phyloP scores from a whole-genome alignment of 2,797 vertebrate species.

The Coregonus suidteri region DNA sequence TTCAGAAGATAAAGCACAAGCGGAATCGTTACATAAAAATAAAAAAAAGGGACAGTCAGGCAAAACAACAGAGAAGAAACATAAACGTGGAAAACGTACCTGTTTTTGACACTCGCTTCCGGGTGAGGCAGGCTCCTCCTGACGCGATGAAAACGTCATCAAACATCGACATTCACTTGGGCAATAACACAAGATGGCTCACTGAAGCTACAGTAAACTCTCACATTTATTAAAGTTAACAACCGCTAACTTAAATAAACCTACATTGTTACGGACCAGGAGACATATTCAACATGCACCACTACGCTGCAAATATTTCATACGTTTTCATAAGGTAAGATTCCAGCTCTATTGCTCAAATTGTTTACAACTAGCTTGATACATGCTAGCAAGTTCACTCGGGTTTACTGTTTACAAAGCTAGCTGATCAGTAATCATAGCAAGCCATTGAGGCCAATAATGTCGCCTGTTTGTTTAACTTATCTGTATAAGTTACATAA shows the following conservation, averaged over 20 bases:
- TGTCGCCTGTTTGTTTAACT: not conserved
- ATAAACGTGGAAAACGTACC: not conserved
- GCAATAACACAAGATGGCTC: constrained; percentile 54
- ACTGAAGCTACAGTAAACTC: constrained; percentile 51
- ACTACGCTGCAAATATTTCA: constrained; percentile 32
- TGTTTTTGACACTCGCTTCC: constrained; percentile 23
- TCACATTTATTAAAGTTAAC: constrained; percentile 43
- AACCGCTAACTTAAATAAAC: constrained; percentile 16
- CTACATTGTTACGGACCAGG: constrained; percentile 9
- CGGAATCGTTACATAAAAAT: not conserved
- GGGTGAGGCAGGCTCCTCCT: not conserved
- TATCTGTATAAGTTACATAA: not conserved
- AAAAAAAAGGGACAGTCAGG: not conserved
- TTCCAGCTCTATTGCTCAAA: not conserved
- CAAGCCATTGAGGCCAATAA: not conserved
- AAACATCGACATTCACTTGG: not conserved
- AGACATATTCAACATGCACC: constrained; percentile 22
- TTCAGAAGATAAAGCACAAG: not conserved
- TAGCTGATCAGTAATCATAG: no score
- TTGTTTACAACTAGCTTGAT: not conserved
- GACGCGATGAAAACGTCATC: not conserved
- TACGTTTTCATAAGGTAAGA: constrained; percentile 30
- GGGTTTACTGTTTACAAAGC: not conserved
- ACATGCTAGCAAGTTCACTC: not conserved
- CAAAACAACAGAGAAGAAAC: not conserved